These are phyloP conservation scores for Etheostoma cragini DNA, from an alignment of 2,113 vertebrate species.

Conservation along the genomic window DNA sequence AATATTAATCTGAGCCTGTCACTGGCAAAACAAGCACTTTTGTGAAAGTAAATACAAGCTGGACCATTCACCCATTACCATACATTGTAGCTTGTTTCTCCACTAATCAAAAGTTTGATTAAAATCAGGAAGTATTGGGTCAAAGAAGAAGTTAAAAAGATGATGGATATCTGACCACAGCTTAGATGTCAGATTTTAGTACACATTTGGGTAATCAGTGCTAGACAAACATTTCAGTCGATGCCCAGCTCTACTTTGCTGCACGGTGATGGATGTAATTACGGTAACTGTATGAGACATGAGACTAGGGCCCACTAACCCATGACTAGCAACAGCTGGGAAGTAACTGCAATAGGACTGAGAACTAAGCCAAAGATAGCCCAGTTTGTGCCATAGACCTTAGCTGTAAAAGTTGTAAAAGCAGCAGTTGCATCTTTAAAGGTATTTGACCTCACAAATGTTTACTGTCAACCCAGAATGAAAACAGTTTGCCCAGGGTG, in stretches of 20 bases:
- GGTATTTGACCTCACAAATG: background rate
- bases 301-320: background rate
- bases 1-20: no score
- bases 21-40: no score
- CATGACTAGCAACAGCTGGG: background rate
- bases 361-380: background rate
- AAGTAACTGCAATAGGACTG: background rate
- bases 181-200: background rate
- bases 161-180: background rate
- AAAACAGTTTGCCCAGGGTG: background rate
- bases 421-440: background rate
- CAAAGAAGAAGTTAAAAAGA: background rate
- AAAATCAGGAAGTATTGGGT: background rate
- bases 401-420: background rate
- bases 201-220: background rate
- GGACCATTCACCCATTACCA: no score
- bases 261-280: background rate
- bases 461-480: background rate
- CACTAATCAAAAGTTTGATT: background rate
- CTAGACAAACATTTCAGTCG: background rate
- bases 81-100: no score
- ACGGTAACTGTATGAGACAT: background rate
- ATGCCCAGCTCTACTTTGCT: background rate
- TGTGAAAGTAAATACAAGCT: no score
- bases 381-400: background rate